These are phyloP conservation scores for Hyposoter didymator DNA, from an alignment of 2,888 invertebrate species.

Conservation along the genomic window DNA sequence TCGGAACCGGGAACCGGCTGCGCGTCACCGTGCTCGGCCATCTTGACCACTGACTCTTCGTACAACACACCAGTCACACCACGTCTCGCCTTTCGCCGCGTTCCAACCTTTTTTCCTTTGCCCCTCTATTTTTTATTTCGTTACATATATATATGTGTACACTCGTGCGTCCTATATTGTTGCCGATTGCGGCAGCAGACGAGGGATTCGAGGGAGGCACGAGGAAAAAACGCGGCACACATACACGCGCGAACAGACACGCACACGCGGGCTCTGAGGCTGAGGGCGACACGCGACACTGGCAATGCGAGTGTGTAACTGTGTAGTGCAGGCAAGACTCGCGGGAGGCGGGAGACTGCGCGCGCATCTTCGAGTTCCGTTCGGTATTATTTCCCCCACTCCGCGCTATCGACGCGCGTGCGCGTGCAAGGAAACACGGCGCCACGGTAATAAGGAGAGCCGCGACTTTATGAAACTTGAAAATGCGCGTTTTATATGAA, in stretches of 20 bases:
- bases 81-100: constrained; percentile 25
- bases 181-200: neutral
- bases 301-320: neutral
- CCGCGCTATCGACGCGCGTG: neutral
- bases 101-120: constrained; percentile 28
- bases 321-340: too few species aligned
- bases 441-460: neutral
- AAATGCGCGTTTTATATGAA: neutral
- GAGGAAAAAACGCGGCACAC: neutral
- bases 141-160: neutral
- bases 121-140: neutral
- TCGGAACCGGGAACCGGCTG: constrained; percentile 73
- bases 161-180: neutral
- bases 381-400: neutral
- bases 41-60: constrained; percentile 75
- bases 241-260: neutral
- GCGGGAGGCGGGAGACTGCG: neutral
- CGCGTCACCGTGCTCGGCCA: constrained; percentile 79
- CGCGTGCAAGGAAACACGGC: too few species aligned
- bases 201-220: neutral
- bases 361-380: neutral
- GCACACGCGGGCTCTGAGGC: neutral
- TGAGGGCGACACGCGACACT: neutral
- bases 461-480: neutral
- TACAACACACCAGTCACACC: constrained; percentile 24